Evolutionary conservation across 2,113 vertebrate genomes (phyloP), one percentile per base, ranked within the genome.

Genomic region (Himantopus leucocephalus): DNA sequence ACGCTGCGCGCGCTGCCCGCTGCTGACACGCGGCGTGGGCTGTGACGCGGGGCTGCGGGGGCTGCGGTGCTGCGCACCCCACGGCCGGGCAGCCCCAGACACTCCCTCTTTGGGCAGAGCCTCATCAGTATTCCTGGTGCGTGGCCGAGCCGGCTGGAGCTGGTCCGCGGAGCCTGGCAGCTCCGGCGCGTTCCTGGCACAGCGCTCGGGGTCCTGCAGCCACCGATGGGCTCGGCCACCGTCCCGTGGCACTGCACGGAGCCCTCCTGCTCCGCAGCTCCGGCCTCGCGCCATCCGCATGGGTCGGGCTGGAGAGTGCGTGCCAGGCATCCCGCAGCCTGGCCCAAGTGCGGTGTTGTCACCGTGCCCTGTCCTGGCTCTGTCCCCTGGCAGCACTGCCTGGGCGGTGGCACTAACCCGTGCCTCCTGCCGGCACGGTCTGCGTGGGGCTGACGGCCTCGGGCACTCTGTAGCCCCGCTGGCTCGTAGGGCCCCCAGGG

Each of bases 231-330:
- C 66, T 75, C 1, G 1, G 85, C 76, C 2, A 5, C 82, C 2
- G 0, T 23, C 22, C 27, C 5, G 3, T 14, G 76, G 60, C 59
- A 0, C 67, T 14, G 82, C 59, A 2, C 3, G 7, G 64, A 66
- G 70, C 82, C 24, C 73, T 78, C 19, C 60, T 16, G 77, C 81
- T 23, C 70, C 0, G 0, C 67, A 27, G 92, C 64, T 58, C 30
- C 6, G 1, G 59, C 67, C 56, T 32, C 4, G 3, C 2, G 2
- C 41, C 4, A 0, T 8, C n/a, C 1, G 0, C 2, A 1, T 12
- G 37, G 53, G 45, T 9, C 14, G 2, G 32, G 30, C 55, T 34
- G 89, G 8, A 4, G 19, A 1, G n/a, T 0, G 0, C 3, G 56
- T 48, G 59, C 64, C 0, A 30, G 9, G 41, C 35, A 27, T 45